Evolutionary conservation across 2,797 vertebrate genomes (phyloP).

Genomic region (Nyctalus aviator): DNA sequence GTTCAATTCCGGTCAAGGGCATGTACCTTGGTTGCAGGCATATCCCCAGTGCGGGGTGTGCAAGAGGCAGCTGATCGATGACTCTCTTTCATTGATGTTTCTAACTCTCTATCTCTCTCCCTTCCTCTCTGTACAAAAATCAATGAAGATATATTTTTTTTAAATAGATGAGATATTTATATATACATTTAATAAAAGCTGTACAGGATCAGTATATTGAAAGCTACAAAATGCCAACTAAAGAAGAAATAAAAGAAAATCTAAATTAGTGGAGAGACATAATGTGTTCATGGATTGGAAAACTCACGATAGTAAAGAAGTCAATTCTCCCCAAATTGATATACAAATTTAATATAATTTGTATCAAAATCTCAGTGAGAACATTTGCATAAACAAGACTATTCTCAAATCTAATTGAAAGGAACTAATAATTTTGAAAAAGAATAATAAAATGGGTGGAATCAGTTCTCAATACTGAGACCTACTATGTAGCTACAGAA

Average conservation of each 20-base stretch:
- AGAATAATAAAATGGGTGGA: neutral
- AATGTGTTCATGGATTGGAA: neutral
- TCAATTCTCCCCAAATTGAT: neutral
- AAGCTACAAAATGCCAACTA: neutral
- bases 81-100: no score
- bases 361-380: neutral
- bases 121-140: no score
- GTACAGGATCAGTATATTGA: neutral
- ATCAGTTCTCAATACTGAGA: neutral
- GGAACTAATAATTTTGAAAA: conserved; percentile 9
- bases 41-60: no score
- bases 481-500: neutral
- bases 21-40: no score
- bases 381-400: neutral
- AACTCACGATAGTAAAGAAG: neutral
- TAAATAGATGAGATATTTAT: conserved; percentile 28
- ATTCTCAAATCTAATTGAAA: neutral
- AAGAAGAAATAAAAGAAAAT: conserved; percentile 11
- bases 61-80: no score
- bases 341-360: neutral
- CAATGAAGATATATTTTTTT: no score
- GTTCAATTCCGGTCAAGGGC: no score
- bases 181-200: conserved; percentile 29
- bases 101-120: no score
- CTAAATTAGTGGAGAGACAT: neutral